Evolutionary conservation across 2,888 invertebrate species (phyloP), one percentile per base, ranked within the genome.

Genomic region (Drosophila prolongata): DNA sequence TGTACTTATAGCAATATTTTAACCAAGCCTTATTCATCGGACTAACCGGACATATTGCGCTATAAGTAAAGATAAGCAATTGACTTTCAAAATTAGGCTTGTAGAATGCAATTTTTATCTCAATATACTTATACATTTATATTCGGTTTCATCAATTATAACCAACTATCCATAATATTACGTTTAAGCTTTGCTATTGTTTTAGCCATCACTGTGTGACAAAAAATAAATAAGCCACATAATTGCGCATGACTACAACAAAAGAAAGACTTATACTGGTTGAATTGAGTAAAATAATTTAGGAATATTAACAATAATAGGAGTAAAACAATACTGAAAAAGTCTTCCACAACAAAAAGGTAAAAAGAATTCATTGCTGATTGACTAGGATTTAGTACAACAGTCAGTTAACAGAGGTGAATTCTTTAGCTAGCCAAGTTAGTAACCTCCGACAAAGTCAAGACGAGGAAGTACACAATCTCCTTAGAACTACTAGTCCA

Each of bases 371-470:
- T 37, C 19, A 11, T 35, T 37, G 56, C 24, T 24, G 24, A 24
- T 24, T 24, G 30, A 6, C 8, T 30, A 2, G 30, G 30, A 8
- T 44, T 59, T 30, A 14, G 60, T 40, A 37, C 50, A 38, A 50
- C 69, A 70, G 60, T 5, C 37, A 30, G 8, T 40, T 66, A 44
- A 66, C 66, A 65, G 66, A 55, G 75, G 49, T 49, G 49, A 49
- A 35, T 49, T 77, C 65, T 77, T 70, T 67, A 75, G 76, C 54
- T 79, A 82, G 70, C 88, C 70, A 69, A 82, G 82, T 82, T 77
- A 81, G 66, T 82, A 75, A 82, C 81, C 81, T 59, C 34, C 30
- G 42, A 11, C 3, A 24, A 37, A 40, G 42, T 16, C 13, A 16
- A 16, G 52, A 38, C 50, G 16, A 56, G 59, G 59, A 67, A 72